Percentiles rank a stretch among this genome's conserved stretches.
phyloP scores from a whole-genome alignment of 2,888 invertebrate genomes.

The Spodoptera exigua region DNA sequence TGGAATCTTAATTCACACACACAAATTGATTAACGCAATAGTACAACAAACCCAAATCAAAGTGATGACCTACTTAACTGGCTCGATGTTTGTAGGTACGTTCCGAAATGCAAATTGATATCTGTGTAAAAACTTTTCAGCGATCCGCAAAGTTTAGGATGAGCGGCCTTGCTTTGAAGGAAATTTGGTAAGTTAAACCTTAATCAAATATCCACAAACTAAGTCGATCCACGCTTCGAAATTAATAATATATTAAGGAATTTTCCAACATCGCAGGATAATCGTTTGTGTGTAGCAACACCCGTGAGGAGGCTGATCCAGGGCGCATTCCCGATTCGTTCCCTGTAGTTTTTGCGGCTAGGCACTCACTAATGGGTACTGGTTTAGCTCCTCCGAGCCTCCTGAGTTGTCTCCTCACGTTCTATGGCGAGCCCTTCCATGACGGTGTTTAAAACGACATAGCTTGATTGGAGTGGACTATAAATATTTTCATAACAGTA shows the following conservation, averaged over 20 bases:
- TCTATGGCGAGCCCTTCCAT: conserved; percentile 52
- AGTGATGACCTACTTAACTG: conserved; percentile 2
- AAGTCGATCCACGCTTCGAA: conserved; percentile 7
- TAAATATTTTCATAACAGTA: conserved; percentile 52
- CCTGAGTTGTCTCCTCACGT: conserved; percentile 61
- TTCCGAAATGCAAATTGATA: conserved; percentile 5
- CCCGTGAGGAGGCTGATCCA: conserved; percentile 71
- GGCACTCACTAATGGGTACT: conserved; percentile 85
- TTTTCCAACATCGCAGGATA: conserved; percentile 54
- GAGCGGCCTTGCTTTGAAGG: background rate
- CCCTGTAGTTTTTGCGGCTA: conserved; percentile 88
- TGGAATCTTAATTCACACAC: background rate
- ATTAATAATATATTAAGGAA: conserved; percentile 18
- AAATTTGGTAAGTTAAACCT: background rate
- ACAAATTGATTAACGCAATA: conserved; percentile 2
- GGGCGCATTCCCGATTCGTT: conserved; percentile 89
- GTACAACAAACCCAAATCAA: background rate
- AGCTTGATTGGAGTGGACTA: conserved; percentile 46
- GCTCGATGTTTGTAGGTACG: background rate
- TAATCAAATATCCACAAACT: conserved; percentile 7
- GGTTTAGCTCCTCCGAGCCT: conserved; percentile 73
- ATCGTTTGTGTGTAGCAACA: conserved; percentile 70
- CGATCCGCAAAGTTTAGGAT: background rate
- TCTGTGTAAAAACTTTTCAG: conserved; percentile 9
- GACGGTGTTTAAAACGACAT: conserved; percentile 53